These are phyloP conservation scores for Tenualosa ilisha DNA, from an alignment of 2,797 vertebrate species.

Conservation along the genomic window DNA sequence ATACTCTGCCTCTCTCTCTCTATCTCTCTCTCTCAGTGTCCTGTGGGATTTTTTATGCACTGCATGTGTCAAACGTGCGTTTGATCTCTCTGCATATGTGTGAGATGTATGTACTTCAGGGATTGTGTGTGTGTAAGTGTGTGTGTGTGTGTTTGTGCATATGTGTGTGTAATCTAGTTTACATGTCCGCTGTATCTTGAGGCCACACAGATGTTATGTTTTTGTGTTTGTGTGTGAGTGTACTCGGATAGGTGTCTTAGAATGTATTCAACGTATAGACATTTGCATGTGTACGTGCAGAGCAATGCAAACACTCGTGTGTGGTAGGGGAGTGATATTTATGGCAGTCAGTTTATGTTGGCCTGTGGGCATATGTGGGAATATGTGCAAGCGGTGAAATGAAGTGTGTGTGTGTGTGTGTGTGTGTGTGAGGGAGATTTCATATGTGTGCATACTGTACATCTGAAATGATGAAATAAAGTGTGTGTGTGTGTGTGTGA, in stretches of 20 bases:
- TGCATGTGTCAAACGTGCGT: no score
- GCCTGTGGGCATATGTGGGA: not conserved
- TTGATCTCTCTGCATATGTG: not conserved
- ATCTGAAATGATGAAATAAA: no score
- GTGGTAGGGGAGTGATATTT: not conserved
- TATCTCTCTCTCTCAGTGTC: no score
- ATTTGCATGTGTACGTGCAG: not conserved
- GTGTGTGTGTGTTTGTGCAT: not conserved
- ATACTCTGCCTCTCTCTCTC: no score
- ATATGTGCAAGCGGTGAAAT: not conserved
- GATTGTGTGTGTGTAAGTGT: not conserved
- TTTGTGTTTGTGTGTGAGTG: not conserved
- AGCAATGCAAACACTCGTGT: not conserved
- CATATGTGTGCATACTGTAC: not conserved
- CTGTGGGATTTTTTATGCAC: no score
- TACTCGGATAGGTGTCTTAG: not conserved
- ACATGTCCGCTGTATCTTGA: not conserved
- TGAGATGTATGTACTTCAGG: not conserved
- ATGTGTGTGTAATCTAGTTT: not conserved
- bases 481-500: not conserved
- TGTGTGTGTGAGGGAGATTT: not conserved
- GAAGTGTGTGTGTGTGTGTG: constrained; percentile 6
- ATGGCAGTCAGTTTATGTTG: not conserved
- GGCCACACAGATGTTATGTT: not conserved
- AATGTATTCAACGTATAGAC: not conserved